Conservation (phyloP, 2,113 vertebrate species). For the Stictonetta naevosa region DNA sequence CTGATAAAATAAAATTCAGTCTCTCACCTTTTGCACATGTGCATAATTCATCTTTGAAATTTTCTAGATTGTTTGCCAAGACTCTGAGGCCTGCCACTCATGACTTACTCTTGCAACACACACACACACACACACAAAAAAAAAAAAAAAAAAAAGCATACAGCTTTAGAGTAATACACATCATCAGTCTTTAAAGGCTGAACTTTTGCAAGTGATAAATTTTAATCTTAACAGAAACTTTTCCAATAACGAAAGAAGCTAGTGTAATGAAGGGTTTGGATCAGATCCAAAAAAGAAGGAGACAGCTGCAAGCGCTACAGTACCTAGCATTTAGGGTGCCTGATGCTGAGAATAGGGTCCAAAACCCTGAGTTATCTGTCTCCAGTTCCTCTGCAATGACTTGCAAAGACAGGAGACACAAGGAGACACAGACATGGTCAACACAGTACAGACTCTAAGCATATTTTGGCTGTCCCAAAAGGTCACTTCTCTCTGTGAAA, state of each 20-base stretch:
- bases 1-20: slow-evolving; percentile 55
- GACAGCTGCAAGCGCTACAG: neutral
- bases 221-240: slow-evolving; percentile 7
- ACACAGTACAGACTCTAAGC: neutral
- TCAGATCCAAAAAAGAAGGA: neutral
- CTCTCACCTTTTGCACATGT: slow-evolving; percentile 41
- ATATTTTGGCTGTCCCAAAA: neutral
- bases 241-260: neutral
- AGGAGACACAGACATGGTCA: neutral
- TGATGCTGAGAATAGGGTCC: neutral
- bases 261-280: neutral
- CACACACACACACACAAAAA: neutral
- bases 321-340: neutral
- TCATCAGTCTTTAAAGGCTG: neutral
- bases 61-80: slow-evolving; percentile 1
- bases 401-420: neutral
- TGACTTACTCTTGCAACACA: neutral
- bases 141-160: neutral
- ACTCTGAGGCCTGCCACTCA: neutral
- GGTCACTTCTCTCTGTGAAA: neutral
- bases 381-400: neutral
- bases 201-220: neutral
- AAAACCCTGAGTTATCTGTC: neutral
- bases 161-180: neutral
- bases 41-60: slow-evolving; percentile 55